phyloP scores from a whole-genome alignment of 2,797 vertebrate species.

The Liasis olivaceus region DNA sequence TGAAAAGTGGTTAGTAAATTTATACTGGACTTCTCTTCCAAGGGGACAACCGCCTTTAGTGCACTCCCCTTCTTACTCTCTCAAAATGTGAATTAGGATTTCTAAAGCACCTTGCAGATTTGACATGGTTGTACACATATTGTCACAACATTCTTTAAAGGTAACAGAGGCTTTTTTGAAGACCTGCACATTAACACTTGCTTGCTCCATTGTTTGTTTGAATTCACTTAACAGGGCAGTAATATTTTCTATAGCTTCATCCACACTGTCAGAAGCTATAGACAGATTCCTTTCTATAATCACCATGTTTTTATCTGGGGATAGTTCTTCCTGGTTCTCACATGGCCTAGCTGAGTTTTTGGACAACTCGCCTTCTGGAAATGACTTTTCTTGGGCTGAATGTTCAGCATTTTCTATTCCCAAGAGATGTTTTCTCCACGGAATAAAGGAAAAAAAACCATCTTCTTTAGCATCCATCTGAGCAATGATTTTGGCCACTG shows the following conservation, averaged over 20 bases:
- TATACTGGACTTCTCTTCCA: background rate
- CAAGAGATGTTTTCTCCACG: constrained; percentile 26
- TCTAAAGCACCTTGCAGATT: constrained; percentile 12
- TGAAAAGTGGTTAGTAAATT: background rate
- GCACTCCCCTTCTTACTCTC: background rate
- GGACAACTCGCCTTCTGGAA: background rate
- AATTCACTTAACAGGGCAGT: background rate
- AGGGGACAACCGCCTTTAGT: background rate
- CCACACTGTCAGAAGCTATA: background rate
- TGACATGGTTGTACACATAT: constrained; percentile 25
- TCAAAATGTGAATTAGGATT: constrained; percentile 8
- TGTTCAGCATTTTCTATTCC: background rate
- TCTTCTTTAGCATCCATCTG: background rate
- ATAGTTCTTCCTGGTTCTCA: background rate
- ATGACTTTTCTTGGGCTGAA: background rate
- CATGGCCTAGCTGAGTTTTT: background rate
- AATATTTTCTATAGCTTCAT: background rate
- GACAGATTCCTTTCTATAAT: background rate
- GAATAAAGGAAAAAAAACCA: background rate
- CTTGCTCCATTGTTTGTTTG: background rate
- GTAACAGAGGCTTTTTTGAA: background rate
- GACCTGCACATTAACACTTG: background rate
- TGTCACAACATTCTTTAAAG: constrained; percentile 29
- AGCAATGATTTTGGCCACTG: background rate
- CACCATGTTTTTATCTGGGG: background rate